phyloP scores from a whole-genome alignment of 2,797 vertebrate species.

The Channallabes apus region DNA sequence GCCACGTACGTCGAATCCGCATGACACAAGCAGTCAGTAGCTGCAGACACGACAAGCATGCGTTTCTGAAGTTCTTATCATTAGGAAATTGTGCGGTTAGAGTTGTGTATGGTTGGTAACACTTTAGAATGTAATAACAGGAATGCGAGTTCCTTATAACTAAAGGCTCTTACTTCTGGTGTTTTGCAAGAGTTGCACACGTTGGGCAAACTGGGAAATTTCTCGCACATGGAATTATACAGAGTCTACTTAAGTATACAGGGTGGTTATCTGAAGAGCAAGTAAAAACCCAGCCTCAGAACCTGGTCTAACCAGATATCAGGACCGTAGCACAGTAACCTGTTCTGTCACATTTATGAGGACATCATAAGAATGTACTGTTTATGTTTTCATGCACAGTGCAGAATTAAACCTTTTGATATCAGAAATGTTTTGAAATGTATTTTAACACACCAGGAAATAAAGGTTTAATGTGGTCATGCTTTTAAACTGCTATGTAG shows the following conservation, averaged over 20 bases:
- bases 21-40: neutral
- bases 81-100: slow-evolving; percentile 7
- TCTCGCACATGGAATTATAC: neutral
- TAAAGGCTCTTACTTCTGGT: neutral
- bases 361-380: neutral
- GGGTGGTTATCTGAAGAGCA: neutral
- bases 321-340: neutral
- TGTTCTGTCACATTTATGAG: neutral
- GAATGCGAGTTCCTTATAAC: neutral
- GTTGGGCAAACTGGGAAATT: neutral
- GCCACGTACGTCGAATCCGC: neutral
- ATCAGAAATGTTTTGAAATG: neutral
- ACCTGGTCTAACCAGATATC: slow-evolving; percentile 1
- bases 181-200: neutral
- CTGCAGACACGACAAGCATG: neutral
- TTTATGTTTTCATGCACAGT: neutral
- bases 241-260: neutral
- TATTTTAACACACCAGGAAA: too few relatives aligned
- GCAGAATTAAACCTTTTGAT: neutral
- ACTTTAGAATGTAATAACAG: neutral
- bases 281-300: neutral
- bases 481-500: neutral
- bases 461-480: neutral
- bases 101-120: neutral
- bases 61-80: neutral